phyloP scores from a whole-genome alignment of 2,113 vertebrate genomes.

The Grallaria varia region DNA sequence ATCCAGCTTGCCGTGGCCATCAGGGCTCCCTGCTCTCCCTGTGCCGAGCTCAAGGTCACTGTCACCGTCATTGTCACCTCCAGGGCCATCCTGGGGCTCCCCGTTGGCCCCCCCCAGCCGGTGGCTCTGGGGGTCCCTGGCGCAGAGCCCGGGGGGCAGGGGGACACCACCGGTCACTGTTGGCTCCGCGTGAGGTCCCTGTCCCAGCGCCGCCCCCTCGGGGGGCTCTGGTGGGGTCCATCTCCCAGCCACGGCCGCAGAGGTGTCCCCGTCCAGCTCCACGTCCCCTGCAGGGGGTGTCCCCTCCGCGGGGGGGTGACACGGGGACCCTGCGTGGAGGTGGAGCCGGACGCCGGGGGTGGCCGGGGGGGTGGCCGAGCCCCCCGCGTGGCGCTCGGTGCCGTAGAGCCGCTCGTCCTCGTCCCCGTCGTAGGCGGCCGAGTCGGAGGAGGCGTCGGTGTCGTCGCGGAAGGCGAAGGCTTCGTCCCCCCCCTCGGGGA shows the following conservation, averaged over 20 bases:
- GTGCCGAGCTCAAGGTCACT: background rate
- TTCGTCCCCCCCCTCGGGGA: slow-evolving; percentile 89
- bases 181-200: fast-evolving
- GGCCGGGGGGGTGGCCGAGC: fast-evolving
- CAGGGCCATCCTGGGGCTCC: background rate
- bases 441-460: slow-evolving; percentile 90
- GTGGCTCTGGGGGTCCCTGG: background rate
- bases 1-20: background rate
- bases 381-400: slow-evolving; percentile 80
- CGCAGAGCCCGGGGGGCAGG: fast-evolving
- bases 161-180: fast-evolving
- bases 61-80: background rate
- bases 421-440: slow-evolving; percentile 86
- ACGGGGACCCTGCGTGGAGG: background rate
- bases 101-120: background rate
- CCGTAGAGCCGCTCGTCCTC: slow-evolving; percentile 87
- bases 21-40: fast-evolving
- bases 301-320: background rate
- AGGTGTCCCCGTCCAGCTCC: background rate
- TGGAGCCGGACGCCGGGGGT: background rate
- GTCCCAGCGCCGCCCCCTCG: fast-evolving
- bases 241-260: fast-evolving
- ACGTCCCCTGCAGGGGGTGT: fast-evolving
- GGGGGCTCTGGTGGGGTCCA: background rate
- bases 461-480: slow-evolving; percentile 92